These are phyloP conservation scores for Sphaerodactylus townsendi DNA, from an alignment of 2,113 vertebrate genomes.

Conservation along the genomic window DNA sequence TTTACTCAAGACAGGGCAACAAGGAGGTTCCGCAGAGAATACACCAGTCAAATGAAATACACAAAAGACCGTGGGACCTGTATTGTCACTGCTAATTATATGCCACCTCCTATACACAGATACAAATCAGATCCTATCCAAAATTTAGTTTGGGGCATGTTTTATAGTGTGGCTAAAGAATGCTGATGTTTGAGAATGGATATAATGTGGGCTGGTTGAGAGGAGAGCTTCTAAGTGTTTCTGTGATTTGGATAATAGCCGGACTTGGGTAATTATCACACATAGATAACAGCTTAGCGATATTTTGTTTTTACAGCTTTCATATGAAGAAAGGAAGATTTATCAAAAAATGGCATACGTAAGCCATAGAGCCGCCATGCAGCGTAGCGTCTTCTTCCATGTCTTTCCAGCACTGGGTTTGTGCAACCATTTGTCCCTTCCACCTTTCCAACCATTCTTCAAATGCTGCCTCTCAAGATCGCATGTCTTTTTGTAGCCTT, in stretches of 20 bases:
- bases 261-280: too few species aligned
- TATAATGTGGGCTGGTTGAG: constrained; percentile 13
- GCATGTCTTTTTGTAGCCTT: too few species aligned
- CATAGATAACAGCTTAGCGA: too few species aligned
- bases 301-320: too few species aligned
- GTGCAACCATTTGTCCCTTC: background rate
- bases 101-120: constrained; percentile 39
- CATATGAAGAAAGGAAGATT: too few species aligned
- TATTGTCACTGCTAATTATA: constrained; percentile 45
- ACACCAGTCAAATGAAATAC: too few species aligned
- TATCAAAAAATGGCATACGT: too few species aligned
- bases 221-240: background rate
- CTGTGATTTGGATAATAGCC: background rate
- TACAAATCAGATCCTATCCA: constrained; percentile 21
- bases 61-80: constrained; percentile 21
- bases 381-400: background rate
- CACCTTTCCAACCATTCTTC: too few species aligned
- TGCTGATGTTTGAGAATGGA: background rate
- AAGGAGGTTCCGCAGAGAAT: background rate
- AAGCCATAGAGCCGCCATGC: background rate
- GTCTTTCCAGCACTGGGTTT: background rate
- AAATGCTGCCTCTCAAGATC: too few species aligned
- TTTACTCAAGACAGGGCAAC: background rate
- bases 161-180: constrained; percentile 26
- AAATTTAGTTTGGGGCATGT: constrained; percentile 22